Conservation (phyloP, 2,888 invertebrate genomes). For the Eristalis arbustorum region DNA sequence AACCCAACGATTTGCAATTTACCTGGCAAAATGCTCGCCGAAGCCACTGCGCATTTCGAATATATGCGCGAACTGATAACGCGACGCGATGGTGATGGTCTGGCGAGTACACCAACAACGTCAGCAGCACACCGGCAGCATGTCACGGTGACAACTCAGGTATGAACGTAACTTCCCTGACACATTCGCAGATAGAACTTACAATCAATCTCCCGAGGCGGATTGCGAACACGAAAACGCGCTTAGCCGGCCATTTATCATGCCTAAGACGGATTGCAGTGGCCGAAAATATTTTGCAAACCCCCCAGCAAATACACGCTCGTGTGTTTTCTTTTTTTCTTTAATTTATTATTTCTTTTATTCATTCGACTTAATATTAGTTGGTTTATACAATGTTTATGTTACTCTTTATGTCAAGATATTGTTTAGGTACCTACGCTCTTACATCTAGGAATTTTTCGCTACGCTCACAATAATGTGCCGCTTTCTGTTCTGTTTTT, state of each 20-base stretch:
- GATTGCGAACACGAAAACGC: slow-evolving; percentile 79
- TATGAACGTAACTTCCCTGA: slow-evolving; percentile 60
- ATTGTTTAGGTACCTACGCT: slow-evolving; percentile 46
- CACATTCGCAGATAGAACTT: slow-evolving; percentile 65
- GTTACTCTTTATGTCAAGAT: slow-evolving; percentile 11
- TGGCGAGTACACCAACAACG: slow-evolving; percentile 1
- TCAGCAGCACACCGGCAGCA: slow-evolving; percentile 51
- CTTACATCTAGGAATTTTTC: slow-evolving; percentile 14
- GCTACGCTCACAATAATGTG: not conserved
- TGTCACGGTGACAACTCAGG: slow-evolving; percentile 64
- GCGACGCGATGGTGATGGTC: slow-evolving; percentile 31
- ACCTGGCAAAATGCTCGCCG: slow-evolving; percentile 67
- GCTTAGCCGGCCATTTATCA: slow-evolving; percentile 80
- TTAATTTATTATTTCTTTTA: slow-evolving; percentile 8
- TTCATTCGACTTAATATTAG: slow-evolving; percentile 38
- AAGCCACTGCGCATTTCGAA: slow-evolving; percentile 65
- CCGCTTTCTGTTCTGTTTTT: not conserved
- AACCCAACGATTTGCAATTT: slow-evolving; percentile 65
- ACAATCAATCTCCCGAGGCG: slow-evolving; percentile 78
- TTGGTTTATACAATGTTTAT: slow-evolving; percentile 37
- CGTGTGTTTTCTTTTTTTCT: not conserved
- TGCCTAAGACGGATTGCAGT: slow-evolving; percentile 65
- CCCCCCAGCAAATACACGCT: slow-evolving; percentile 16
- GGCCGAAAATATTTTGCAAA: slow-evolving; percentile 51
- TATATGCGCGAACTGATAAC: slow-evolving; percentile 56